These are phyloP conservation scores for Cephus spinipes DNA, from an alignment of 2,888 invertebrate genomes.

Conservation along the genomic window DNA sequence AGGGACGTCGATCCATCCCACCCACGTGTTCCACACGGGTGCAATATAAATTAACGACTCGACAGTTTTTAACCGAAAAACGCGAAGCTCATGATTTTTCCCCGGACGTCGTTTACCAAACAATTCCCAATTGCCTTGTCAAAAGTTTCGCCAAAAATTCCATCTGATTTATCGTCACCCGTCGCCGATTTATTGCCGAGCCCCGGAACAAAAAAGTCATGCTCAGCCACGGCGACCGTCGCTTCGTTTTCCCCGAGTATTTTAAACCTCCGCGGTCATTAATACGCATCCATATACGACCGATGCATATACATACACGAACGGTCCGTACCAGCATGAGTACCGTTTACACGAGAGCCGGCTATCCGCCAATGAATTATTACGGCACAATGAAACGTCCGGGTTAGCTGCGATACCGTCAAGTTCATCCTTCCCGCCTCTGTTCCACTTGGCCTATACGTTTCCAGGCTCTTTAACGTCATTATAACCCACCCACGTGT, in stretches of 20 bases:
- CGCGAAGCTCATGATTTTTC: conserved; percentile 50
- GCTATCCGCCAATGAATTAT: background rate
- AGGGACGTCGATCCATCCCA: background rate
- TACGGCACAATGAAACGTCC: background rate
- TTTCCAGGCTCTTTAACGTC: no score
- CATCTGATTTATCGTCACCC: conserved; percentile 53
- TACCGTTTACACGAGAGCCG: background rate
- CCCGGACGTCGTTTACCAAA: conserved; percentile 55
- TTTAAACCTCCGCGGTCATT: conserved; percentile 52
- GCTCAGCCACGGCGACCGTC: background rate
- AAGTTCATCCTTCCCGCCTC: no score
- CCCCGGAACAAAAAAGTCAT: conserved; percentile 11
- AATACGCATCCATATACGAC: conserved; percentile 41
- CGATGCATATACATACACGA: background rate
- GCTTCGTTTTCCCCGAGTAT: conserved; percentile 31
- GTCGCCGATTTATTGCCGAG: conserved; percentile 44
- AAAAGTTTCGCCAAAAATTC: conserved; percentile 61
- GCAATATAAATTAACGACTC: conserved; percentile 2
- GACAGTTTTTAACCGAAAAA: conserved; percentile 31
- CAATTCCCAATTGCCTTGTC: conserved; percentile 63
- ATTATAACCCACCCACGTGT: no score
- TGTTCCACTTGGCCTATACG: no score
- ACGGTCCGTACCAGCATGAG: background rate
- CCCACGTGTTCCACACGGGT: background rate
- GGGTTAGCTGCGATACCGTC: no score